These are phyloP conservation scores for Corvus moneduloides DNA, from an alignment of 2,113 vertebrate genomes.

Conservation along the genomic window DNA sequence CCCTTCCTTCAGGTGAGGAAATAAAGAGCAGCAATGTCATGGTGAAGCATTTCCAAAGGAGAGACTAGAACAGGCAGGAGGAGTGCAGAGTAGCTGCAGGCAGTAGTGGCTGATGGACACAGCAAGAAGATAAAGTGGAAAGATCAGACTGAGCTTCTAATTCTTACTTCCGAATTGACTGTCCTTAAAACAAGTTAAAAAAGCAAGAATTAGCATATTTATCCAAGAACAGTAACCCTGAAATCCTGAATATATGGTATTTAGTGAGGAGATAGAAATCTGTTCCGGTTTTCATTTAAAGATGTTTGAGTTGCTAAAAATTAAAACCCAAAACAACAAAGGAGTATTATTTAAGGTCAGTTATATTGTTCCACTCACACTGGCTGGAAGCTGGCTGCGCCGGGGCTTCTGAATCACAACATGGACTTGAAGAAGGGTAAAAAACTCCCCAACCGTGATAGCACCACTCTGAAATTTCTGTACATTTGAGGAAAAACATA, in stretches of 20 bases:
- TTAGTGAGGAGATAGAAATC: neutral
- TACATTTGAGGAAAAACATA: neutral
- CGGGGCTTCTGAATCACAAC: conserved; percentile 87
- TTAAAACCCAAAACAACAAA: neutral
- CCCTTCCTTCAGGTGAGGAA: neutral
- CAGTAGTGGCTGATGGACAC: neutral
- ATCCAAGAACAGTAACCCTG: neutral
- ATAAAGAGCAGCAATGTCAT: neutral
- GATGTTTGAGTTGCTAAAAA: neutral
- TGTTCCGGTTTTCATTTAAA: neutral
- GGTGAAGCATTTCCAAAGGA: neutral
- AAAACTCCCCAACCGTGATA: conserved; percentile 87
- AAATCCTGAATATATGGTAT: neutral
- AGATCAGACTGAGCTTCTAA: neutral
- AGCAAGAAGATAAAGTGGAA: neutral
- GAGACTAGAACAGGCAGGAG: neutral
- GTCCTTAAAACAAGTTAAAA: neutral
- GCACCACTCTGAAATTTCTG: conserved; percentile 86
- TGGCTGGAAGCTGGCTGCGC: conserved; percentile 82
- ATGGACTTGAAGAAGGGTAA: conserved; percentile 87
- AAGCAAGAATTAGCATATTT: neutral
- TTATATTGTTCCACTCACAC: conserved; percentile 66
- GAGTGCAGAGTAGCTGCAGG: neutral
- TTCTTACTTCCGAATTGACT: neutral
- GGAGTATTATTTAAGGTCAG: neutral